These are phyloP conservation scores for Plectropomus leopardus DNA, from an alignment of 2,113 vertebrate genomes.

Conservation along the genomic window DNA sequence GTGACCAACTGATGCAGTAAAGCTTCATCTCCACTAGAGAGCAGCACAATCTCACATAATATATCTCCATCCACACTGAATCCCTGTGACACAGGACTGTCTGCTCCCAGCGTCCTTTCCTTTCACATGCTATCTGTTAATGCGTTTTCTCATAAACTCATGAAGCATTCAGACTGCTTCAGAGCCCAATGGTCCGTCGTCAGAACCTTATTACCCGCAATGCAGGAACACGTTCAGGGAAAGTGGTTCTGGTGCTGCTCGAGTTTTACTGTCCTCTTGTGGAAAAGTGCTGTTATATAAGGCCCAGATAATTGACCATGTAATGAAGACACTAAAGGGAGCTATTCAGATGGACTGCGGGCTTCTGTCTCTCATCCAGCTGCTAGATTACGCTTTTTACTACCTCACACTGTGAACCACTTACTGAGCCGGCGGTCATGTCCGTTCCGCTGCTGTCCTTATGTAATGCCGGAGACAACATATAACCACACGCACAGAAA, in stretches of 20 bases:
- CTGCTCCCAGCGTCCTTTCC: background rate
- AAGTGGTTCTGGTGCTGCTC: background rate
- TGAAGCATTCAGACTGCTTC: constrained; percentile 7
- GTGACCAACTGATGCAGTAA: background rate
- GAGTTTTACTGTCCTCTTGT: constrained; percentile 40
- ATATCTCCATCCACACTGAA: background rate
- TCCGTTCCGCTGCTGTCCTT: constrained; percentile 51
- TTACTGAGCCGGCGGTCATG: constrained; percentile 52
- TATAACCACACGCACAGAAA: constrained; percentile 7
- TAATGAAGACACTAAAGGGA: constrained; percentile 49
- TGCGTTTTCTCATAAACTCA: background rate
- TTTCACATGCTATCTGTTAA: background rate
- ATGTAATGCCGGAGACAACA: constrained; percentile 50
- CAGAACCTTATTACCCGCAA: constrained; percentile 9
- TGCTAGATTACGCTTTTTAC: constrained; percentile 45
- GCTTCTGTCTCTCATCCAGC: constrained; percentile 47
- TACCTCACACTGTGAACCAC: constrained; percentile 43
- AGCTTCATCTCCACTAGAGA: constrained; percentile 39
- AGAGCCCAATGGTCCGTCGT: background rate
- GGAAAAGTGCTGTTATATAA: constrained; percentile 28
- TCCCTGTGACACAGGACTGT: background rate
- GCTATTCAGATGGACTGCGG: constrained; percentile 22
- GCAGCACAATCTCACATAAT: constrained; percentile 27
- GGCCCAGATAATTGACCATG: constrained; percentile 50
- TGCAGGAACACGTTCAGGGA: constrained; percentile 26